Percentiles rank a stretch among this genome's conserved stretches.
Conservation (phyloP, 2,888 invertebrate species). For the Parochlus steinenii region DNA sequence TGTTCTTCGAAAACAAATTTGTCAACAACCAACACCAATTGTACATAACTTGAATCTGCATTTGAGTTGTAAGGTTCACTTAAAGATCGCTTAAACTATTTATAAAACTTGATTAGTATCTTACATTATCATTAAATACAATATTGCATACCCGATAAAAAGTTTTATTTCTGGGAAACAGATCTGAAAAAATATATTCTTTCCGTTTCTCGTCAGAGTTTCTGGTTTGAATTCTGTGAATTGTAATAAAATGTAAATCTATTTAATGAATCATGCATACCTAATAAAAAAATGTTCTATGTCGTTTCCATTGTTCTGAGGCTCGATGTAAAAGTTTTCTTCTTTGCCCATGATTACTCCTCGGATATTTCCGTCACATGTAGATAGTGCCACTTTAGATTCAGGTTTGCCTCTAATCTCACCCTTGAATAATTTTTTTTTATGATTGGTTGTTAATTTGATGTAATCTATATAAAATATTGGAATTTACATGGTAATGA, state of each 20-base stretch:
- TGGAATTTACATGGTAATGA: slow-evolving; percentile 27
- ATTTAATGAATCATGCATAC: too few relatives aligned
- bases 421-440: slow-evolving; percentile 32
- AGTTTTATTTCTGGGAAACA: too few relatives aligned
- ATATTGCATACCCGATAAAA: too few relatives aligned
- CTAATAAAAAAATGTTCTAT: too few relatives aligned
- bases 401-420: slow-evolving; percentile 45
- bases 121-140: too few relatives aligned
- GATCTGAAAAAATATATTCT: too few relatives aligned
- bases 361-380: slow-evolving; percentile 60
- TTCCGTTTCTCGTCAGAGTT: too few relatives aligned
- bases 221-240: too few relatives aligned
- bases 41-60: slow-evolving; percentile 46
- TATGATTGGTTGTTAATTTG: too few relatives aligned
- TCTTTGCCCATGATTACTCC: slow-evolving; percentile 61
- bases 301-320: slow-evolving; percentile 21
- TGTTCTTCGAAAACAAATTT: slow-evolving; percentile 48
- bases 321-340: slow-evolving; percentile 62
- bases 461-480: neutral
- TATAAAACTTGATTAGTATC: too few relatives aligned
- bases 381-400: slow-evolving; percentile 74
- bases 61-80: slow-evolving; percentile 52
- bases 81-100: slow-evolving; percentile 22
- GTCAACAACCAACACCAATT: slow-evolving; percentile 51
- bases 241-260: too few relatives aligned